Conservation (phyloP, 2,888 invertebrate genomes). For the Psylliodes chrysocephalus region DNA sequence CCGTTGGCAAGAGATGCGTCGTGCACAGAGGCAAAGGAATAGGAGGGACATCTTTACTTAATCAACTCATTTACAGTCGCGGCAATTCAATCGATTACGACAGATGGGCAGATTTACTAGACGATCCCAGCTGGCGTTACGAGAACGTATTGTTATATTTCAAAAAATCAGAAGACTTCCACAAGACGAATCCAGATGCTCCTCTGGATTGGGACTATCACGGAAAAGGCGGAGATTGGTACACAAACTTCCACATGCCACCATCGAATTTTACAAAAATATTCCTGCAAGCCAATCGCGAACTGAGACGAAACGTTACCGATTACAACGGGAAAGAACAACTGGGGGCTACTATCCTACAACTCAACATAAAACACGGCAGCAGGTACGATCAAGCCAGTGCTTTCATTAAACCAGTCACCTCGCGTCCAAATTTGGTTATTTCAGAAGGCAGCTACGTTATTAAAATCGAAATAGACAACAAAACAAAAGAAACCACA, state of each 20-base stretch:
- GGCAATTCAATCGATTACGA: conserved; percentile 65
- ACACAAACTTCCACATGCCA: conserved; percentile 18
- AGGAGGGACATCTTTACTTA: conserved; percentile 66
- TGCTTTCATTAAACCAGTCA: conserved; percentile 77
- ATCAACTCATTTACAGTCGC: conserved; percentile 66
- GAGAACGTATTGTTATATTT: conserved; percentile 67
- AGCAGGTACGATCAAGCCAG: conserved; percentile 79
- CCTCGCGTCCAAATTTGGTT: conserved; percentile 72
- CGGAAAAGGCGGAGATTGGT: conserved; percentile 27
- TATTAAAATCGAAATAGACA: conserved; percentile 69
- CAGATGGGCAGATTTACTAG: conserved; percentile 60
- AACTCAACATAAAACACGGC: conserved; percentile 75
- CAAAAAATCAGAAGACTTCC: conserved; percentile 40
- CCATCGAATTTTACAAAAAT: conserved; percentile 6
- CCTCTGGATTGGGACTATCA: conserved; percentile 27
- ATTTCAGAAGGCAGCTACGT: conserved; percentile 76
- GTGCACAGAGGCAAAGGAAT: conserved; percentile 66
- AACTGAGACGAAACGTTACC: conserved; percentile 73
- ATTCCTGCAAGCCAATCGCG: conserved; percentile 59
- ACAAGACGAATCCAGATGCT: conserved; percentile 17
- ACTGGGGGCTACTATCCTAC: conserved; percentile 74
- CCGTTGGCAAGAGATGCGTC: conserved; percentile 44
- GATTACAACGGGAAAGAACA: conserved; percentile 75
- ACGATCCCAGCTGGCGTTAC: conserved; percentile 66
- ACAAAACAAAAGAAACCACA: conserved; percentile 69